Conservation (phyloP, 2,113 vertebrate genomes). For the Zeus faber region DNA sequence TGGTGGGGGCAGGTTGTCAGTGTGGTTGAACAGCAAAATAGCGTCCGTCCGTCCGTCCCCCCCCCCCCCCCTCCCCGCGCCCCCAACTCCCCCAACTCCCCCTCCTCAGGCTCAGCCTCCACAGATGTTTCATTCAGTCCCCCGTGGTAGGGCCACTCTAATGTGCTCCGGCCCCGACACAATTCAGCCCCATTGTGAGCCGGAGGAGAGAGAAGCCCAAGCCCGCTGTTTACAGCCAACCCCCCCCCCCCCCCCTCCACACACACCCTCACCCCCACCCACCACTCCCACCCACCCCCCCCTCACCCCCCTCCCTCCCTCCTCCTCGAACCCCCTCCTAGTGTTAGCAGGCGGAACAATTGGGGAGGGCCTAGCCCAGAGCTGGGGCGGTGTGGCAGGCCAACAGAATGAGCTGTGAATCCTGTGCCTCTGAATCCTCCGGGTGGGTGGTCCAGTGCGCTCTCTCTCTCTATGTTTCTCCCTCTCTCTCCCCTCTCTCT, state of each 20-base stretch:
- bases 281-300: conserved; percentile 39
- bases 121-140: conserved; percentile 81
- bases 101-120: conserved; percentile 68
- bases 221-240: conserved; percentile 70
- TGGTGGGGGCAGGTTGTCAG: conserved; percentile 71
- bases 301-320: conserved; percentile 45
- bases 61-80: too few relatives aligned
- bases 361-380: conserved; percentile 75
- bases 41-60: too few relatives aligned
- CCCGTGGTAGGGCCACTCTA: conserved; percentile 73
- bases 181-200: conserved; percentile 77
- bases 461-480: conserved; percentile 29
- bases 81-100: too few relatives aligned
- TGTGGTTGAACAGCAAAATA: conserved; percentile 74
- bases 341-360: conserved; percentile 76
- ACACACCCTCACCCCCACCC: conserved; percentile 4
- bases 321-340: conserved; percentile 49
- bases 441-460: conserved; percentile 78
- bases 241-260: conserved; percentile 22
- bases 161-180: conserved; percentile 75
- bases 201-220: conserved; percentile 68
- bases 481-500: conserved; percentile 43
- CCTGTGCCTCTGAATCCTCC: conserved; percentile 77
- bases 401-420: conserved; percentile 80
- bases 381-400: conserved; percentile 74